Evolutionary conservation across 2,888 invertebrate genomes (phyloP).

Genomic region (Bimastos eiseni): DNA sequence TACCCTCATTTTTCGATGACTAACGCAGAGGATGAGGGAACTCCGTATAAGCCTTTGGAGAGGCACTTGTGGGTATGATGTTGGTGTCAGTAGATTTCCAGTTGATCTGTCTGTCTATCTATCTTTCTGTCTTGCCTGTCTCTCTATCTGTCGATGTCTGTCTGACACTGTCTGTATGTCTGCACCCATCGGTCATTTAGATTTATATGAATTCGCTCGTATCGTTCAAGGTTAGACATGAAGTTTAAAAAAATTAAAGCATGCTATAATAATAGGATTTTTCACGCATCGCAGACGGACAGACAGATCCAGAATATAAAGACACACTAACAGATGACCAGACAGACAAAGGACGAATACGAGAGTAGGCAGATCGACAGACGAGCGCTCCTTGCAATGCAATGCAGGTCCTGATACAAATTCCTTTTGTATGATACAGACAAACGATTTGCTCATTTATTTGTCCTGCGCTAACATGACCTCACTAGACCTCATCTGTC

Average conservation of each 20-base stretch:
- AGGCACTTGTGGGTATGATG: not conserved
- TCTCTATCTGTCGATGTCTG: not conserved
- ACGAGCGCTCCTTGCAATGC: too few relatives aligned
- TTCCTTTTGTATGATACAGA: too few relatives aligned
- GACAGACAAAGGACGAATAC: too few relatives aligned
- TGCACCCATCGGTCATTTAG: too few relatives aligned
- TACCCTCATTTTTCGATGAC: slow-evolving; percentile 13
- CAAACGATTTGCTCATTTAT: too few relatives aligned
- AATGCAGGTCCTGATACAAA: too few relatives aligned
- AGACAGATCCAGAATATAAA: not conserved
- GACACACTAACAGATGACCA: not conserved
- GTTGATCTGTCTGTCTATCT: not conserved
- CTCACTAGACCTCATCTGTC: too few relatives aligned
- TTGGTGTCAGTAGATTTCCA: not conserved
- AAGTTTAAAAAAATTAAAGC: not conserved
- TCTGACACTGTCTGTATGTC: not conserved
- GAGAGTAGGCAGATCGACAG: too few relatives aligned
- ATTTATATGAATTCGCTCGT: not conserved
- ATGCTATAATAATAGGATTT: not conserved
- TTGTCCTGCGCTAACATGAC: too few relatives aligned
- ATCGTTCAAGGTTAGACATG: not conserved
- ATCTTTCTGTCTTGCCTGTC: too few relatives aligned
- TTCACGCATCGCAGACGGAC: not conserved
- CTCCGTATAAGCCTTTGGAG: not conserved
- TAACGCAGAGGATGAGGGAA: not conserved